Evolutionary conservation across 2,113 vertebrate species (phyloP).

Genomic region (Aptenodytes patagonicus): DNA sequence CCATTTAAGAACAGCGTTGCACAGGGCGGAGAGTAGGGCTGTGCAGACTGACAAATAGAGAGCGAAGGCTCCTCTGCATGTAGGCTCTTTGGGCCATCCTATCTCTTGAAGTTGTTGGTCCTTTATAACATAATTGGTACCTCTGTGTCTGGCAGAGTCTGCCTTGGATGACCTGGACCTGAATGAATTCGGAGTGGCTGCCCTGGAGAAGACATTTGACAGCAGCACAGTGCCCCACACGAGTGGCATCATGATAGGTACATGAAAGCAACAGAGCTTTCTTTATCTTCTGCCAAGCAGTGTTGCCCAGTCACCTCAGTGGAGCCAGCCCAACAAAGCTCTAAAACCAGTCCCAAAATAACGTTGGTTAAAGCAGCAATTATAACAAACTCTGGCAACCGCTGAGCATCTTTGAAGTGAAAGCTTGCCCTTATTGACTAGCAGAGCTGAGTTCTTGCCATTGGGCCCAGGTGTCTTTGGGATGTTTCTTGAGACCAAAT

Average conservation of each 20-base stretch:
- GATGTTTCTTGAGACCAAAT: slow-evolving; percentile 50
- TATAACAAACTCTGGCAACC: slow-evolving; percentile 6
- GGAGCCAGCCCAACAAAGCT: slow-evolving; percentile 60
- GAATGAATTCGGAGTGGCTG: slow-evolving; percentile 94
- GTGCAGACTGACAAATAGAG: slow-evolving; percentile 17
- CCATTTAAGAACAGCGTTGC: background rate
- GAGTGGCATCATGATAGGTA: slow-evolving; percentile 89
- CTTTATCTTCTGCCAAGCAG: slow-evolving; percentile 76
- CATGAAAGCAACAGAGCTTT: slow-evolving; percentile 75
- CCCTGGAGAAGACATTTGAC: slow-evolving; percentile 93
- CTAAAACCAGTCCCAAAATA: slow-evolving; percentile 17
- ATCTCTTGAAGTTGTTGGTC: slow-evolving; percentile 74
- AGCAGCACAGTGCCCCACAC: slow-evolving; percentile 82
- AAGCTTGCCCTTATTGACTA: background rate
- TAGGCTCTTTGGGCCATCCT: slow-evolving; percentile 72
- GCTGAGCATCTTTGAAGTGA: slow-evolving; percentile 23
- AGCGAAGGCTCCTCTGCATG: slow-evolving; percentile 67
- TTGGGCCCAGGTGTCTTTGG: slow-evolving; percentile 39
- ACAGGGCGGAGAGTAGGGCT: slow-evolving; percentile 26
- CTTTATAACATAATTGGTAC: slow-evolving; percentile 69
- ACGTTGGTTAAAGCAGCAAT: slow-evolving; percentile 17
- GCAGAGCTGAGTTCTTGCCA: slow-evolving; percentile 38
- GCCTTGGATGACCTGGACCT: slow-evolving; percentile 94
- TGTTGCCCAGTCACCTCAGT: slow-evolving; percentile 69
- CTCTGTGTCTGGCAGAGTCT: slow-evolving; percentile 84